Evolutionary conservation across 2,113 vertebrate species (phyloP).

Genomic region (Ptilorrhoa leucosticta): DNA sequence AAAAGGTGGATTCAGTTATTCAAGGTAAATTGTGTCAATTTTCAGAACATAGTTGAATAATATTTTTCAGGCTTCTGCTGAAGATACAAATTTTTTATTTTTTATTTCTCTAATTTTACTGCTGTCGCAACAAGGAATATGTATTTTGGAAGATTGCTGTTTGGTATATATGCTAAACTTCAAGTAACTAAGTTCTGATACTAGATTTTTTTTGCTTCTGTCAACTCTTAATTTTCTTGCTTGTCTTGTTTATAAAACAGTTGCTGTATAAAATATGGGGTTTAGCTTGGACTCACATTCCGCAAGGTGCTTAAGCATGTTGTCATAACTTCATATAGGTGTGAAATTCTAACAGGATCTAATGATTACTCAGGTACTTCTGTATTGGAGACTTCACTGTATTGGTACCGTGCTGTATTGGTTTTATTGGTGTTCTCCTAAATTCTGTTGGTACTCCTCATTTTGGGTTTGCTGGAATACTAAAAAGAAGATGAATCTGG

Average conservation of each 20-base stretch:
- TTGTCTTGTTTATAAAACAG: neutral
- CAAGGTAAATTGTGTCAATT: slow-evolving; percentile 75
- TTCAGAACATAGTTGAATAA: neutral
- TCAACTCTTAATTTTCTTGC: neutral
- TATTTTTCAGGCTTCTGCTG: neutral
- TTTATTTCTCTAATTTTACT: neutral
- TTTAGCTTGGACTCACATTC: neutral
- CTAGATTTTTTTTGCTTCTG: neutral
- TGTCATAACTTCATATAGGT: neutral
- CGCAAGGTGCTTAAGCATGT: neutral
- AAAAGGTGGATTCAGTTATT: slow-evolving; percentile 97
- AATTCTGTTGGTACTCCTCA: neutral
- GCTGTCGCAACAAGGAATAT: neutral
- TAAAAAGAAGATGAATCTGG: neutral
- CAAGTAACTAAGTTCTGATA: neutral
- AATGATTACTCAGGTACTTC: neutral
- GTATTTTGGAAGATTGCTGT: neutral
- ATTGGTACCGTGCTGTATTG: neutral
- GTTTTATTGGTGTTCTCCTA: neutral
- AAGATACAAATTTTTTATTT: no score
- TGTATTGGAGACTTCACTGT: neutral
- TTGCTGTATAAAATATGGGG: neutral
- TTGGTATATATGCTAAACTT: neutral
- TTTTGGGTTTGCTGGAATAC: neutral
- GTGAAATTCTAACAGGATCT: neutral